phyloP scores from a whole-genome alignment of 64 coral and sea anemone species.

The Stylophora pistillata region DNA sequence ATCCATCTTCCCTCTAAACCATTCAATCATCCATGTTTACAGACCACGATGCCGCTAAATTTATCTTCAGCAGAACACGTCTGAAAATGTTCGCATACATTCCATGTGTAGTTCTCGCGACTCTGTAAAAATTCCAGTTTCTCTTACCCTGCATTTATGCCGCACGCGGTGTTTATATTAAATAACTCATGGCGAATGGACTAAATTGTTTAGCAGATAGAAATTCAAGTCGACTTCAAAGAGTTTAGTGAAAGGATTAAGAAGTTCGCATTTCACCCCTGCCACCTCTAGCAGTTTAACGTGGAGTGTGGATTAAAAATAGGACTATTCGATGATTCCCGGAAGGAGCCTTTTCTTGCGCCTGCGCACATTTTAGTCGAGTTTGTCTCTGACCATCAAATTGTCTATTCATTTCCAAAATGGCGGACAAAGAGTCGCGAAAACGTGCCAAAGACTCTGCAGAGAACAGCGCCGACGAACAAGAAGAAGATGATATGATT shows the following conservation, averaged over 20 bases:
- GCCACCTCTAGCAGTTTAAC: neutral
- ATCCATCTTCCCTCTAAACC: slow-evolving; percentile 1
- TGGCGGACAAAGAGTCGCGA: slow-evolving; percentile 71
- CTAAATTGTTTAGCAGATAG: neutral
- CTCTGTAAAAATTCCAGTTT: neutral
- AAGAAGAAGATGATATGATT: slow-evolving; percentile 76
- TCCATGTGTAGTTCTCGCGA: neutral
- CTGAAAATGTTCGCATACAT: neutral
- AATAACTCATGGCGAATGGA: neutral
- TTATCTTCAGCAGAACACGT: neutral
- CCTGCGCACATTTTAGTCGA: neutral
- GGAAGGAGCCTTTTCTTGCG: neutral
- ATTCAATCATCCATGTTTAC: neutral
- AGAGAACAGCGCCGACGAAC: slow-evolving; percentile 31
- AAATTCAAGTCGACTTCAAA: neutral
- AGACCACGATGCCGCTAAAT: neutral
- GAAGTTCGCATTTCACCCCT: neutral
- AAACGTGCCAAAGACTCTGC: slow-evolving; percentile 36
- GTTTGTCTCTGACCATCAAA: neutral
- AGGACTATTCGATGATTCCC: neutral
- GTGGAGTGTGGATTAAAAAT: neutral
- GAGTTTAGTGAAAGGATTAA: neutral
- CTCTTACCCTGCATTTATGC: neutral
- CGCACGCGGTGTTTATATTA: neutral
- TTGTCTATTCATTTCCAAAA: slow-evolving; percentile 22